Evolutionary conservation across 1,140 invertebrate genomes (phyloP), one percentile per base, ranked within the genome.

Genomic region (Tachypleus tridentatus): DNA sequence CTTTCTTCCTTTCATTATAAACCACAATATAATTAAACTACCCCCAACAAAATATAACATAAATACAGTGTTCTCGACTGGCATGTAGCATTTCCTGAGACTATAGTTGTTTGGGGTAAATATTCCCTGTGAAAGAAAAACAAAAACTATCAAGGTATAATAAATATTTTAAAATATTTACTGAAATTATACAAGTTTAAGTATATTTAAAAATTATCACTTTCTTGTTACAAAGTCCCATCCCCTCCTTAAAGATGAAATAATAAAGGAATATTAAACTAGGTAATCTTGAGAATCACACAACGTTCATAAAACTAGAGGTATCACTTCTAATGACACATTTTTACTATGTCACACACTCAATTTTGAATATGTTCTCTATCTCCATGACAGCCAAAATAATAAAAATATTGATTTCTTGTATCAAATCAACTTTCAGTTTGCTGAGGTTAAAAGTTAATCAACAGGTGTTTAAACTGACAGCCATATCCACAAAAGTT

Each of bases 61-160:
- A 4, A 77, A 71, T 4, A 87, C 82, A 52, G 84, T 86, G 51
- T 77, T 80, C 77, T 89, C 87, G 65, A 79, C 77, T 63, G 89
- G 86, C 81, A 91, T 83, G 69, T 83, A 82, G 75, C 89, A 92
- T 74, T 86, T 87, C 59, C 77, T 77, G 47, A 88, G 75, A 49
- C 80, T 77, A 76, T 84, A 86, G 73, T 88, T 83, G 72, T 85
- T 80, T 10, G 83, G 81, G 47, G 83, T 83, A 67, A 91, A 81
- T 7, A 82, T 76, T 72, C 82, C 83, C 86, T 87, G 75, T 60
- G 84, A 72, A 54, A 65, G 59, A 57, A 51, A 62, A 81, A 67
- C 61, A 66, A 54, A 62, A 60, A 64, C 69, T 72, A 63, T 64
- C 57, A 49, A 61, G 11, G 65, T 72, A 71, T 62, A 70, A 57